A percentile compares a stretch with the other conserved stretches of the same genome.
These are phyloP conservation scores for Dicycla oo DNA, from an alignment of 2,888 invertebrate genomes.

Conservation along the genomic window DNA sequence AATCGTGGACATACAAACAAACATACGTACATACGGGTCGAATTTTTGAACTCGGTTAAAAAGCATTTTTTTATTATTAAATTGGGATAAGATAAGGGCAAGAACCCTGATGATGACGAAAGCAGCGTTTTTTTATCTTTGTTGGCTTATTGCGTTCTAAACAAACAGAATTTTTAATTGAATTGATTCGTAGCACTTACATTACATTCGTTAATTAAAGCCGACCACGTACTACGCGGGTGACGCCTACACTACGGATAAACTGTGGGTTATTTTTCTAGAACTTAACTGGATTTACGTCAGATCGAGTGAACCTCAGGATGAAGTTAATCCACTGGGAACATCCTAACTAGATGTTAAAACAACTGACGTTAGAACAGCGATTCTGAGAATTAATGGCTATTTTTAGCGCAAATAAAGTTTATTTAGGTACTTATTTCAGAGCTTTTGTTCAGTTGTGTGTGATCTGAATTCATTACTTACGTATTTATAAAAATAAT, in stretches of 20 bases:
- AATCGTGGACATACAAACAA: no score
- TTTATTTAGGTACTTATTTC: background rate
- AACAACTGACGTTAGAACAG: conserved; percentile 19
- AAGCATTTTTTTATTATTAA: no score
- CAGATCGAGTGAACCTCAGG: conserved; percentile 50
- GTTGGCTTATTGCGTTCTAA: background rate
- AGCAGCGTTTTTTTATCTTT: background rate
- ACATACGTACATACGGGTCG: no score
- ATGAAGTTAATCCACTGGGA: conserved; percentile 51
- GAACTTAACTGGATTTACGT: conserved; percentile 69
- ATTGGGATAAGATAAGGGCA: no score
- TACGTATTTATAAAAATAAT: background rate
- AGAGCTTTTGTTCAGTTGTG: background rate
- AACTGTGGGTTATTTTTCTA: conserved; percentile 53
- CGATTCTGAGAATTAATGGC: background rate
- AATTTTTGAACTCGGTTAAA: no score
- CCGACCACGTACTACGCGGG: conserved; percentile 21
- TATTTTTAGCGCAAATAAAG: conserved; percentile 19
- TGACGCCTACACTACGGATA: conserved; percentile 45
- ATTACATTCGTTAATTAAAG: conserved; percentile 43
- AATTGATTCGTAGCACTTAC: conserved; percentile 33
- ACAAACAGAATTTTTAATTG: conserved; percentile 30
- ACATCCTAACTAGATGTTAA: conserved; percentile 52
- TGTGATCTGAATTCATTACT: background rate
- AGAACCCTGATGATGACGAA: background rate